Base-by-base conservation (phyloP, 2,888 invertebrate genomes). In the Temnothorax ravouxi region DNA sequence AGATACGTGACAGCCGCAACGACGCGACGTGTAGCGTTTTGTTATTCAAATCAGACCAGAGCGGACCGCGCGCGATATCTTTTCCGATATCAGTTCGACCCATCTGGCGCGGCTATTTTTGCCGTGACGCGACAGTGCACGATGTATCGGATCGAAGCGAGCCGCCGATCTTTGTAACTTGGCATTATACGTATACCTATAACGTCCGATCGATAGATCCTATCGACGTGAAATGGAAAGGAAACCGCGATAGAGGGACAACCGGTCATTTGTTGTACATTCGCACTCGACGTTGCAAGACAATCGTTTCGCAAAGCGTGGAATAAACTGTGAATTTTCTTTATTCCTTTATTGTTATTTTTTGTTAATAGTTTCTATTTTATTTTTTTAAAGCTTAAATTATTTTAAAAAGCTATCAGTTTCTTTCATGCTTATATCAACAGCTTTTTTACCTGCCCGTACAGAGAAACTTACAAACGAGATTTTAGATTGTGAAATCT, bases 1-100 rank as follows among this genome's bases (percentile, higher is more conserved):
- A 25, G 54, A 82, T 74, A 85, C 80, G 84, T 88, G 91, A 91
- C 91, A 90, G 87, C 83, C 86, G 89, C 87, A 91, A 88, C 89
- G 91, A 91, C 90, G 88, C 89, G 91, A 91, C 90, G 88, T 84
- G 88, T 87, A 86, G 67, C 88, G 87, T 91, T 92, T 92, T 91
- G 91, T 90, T 91, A 92, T 92, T 92, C 87, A 92, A 92, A 92
- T 92, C 85, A 80, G 67, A 81, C 62, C 84, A 82, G 88, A 81
- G 79, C 84, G 76, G 90, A 85, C 59, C 87, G 83, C 86, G 86
- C 87, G 86, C 83, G 86, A 88, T 88, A 91, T 86, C 90, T 87
- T 87, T 87, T 81, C 86, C 90, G 86, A 89, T 88, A 89, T 88
- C 91, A 85, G 79, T 80, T 76, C 74, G 84, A 85, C 86, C 89